Percentiles rank a stretch among this genome's conserved stretches.
Evolutionary conservation across 1,140 invertebrate species (phyloP).

Genomic region (Dendrolimus kikuchii): DNA sequence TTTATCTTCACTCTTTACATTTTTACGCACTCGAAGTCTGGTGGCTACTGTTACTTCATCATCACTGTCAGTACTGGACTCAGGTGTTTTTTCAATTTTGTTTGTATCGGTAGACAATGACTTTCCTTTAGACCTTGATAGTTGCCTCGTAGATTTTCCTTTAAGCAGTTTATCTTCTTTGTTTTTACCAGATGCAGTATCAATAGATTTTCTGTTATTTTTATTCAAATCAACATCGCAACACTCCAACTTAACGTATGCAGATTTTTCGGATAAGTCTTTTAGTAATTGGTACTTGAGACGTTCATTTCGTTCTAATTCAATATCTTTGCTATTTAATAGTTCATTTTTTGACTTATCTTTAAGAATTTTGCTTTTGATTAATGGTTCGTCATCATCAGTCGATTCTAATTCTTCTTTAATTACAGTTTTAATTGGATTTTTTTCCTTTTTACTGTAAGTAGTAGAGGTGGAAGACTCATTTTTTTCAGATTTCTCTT

Average conservation of each 20-base stretch:
- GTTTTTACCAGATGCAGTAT: constrained; percentile 40
- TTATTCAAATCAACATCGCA: constrained; percentile 55
- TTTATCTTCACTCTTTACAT: constrained; percentile 48
- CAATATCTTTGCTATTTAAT: too few species aligned
- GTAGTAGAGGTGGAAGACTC: constrained; percentile 21
- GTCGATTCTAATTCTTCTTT: constrained; percentile 64
- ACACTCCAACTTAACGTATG: constrained; percentile 61
- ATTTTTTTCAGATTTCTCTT: constrained; percentile 31
- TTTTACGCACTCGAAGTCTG: constrained; percentile 55
- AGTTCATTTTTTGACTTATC: constrained; percentile 26
- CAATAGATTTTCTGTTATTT: constrained; percentile 48
- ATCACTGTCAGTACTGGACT: constrained; percentile 61
- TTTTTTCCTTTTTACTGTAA: constrained; percentile 44
- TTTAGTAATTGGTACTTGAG: constrained; percentile 56
- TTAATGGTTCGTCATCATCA: constrained; percentile 68
- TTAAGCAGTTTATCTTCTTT: constrained; percentile 44
- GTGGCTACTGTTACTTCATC: constrained; percentile 53
- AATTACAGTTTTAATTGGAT: constrained; percentile 35
- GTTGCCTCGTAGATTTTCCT: constrained; percentile 34
- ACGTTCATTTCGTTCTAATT: constrained; percentile 32
- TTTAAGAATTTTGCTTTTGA: constrained; percentile 66
- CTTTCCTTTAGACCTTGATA: constrained; percentile 38
- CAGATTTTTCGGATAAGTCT: constrained; percentile 61
- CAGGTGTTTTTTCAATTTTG: constrained; percentile 40
- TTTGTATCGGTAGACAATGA: constrained; percentile 31